Evolutionary conservation across 1,140 invertebrate species (phyloP), one percentile per base, ranked within the genome.

Genomic region (Atta cephalotes): DNA sequence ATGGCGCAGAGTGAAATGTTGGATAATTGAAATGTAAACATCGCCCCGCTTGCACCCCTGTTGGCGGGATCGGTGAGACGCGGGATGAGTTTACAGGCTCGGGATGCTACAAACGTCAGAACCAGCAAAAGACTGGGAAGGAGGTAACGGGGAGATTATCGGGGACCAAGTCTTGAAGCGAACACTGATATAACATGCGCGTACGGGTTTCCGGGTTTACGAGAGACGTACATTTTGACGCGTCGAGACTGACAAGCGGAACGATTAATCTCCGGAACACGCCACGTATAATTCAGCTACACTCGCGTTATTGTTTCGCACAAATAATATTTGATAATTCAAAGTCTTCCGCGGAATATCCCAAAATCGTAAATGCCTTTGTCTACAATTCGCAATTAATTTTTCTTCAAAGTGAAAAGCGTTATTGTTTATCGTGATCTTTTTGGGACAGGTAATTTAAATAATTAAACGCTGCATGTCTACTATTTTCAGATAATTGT

Each of bases 1-100:
- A 93, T 91, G 91, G 89, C 87, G 89, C 71, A 71, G 86, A 79
- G 70, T 89, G 89, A 92, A 89, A 90, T 91, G 89, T 92, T 86
- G 88, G 91, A 91, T 93, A 93, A 93, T 93, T 93, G 92, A 92
- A 93, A 92, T 93, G 93, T 93, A 93, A 93, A 93, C 93, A 93
- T 84, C 86, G 76, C 72, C 85, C 82, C 39, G 87, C 49, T 63
- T 78, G 51, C 77, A 70, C 28, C 85, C 51, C 74, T 53, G 78
- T 72, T 72, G 25, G 25, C 49, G 85, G 71, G 77, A 51, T 31
- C 51, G 71, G 87, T 9, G 77, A 45, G 28, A 63, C 51, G 76
- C 53, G 65, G 71, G 74, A 89, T 87, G 84, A 84, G 70, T 84
- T 84, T 84, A 80, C 56, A 63, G 81, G 81, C 74, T 88, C 77